A percentile compares a stretch with the other conserved stretches of the same genome.
These are phyloP conservation scores for Mycalesis mineus DNA, from an alignment of 2,888 invertebrate genomes.

Conservation along the genomic window DNA sequence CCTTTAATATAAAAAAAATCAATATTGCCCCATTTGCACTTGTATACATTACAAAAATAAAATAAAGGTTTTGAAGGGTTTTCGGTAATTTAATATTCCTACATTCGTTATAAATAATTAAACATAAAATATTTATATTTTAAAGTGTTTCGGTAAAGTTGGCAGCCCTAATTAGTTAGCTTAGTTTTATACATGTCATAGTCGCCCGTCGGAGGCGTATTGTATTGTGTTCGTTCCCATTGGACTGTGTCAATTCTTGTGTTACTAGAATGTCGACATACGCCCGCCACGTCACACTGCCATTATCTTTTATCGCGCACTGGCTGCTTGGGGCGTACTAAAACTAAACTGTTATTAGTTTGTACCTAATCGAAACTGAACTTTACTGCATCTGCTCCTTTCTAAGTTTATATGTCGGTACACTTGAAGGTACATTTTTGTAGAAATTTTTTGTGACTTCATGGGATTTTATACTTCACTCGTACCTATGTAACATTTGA, in stretches of 20 bases:
- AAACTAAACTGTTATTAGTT: background rate
- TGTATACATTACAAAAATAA: too few species aligned
- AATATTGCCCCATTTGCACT: too few species aligned
- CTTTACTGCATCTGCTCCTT: background rate
- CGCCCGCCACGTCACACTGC: constrained; percentile 73
- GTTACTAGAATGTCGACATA: constrained; percentile 81
- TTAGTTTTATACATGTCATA: constrained; percentile 46
- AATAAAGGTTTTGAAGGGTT: too few species aligned
- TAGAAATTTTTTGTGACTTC: too few species aligned
- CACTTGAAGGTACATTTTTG: too few species aligned
- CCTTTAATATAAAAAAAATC: too few species aligned
- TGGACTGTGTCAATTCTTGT: constrained; percentile 83
- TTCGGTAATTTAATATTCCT: too few species aligned
- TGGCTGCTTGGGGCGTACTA: background rate
- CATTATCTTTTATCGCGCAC: constrained; percentile 40
- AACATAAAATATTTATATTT: background rate
- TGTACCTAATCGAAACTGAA: background rate
- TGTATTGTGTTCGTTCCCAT: constrained; percentile 66
- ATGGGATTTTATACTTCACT: too few species aligned
- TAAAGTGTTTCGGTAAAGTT: background rate
- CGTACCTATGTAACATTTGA: too few species aligned
- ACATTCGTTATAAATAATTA: too few species aligned
- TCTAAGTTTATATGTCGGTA: too few species aligned
- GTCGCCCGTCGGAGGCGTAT: constrained; percentile 28
- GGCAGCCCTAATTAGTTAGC: constrained; percentile 45